Conservation (phyloP, 2,113 vertebrate genomes). For the Laticauda colubrina region DNA sequence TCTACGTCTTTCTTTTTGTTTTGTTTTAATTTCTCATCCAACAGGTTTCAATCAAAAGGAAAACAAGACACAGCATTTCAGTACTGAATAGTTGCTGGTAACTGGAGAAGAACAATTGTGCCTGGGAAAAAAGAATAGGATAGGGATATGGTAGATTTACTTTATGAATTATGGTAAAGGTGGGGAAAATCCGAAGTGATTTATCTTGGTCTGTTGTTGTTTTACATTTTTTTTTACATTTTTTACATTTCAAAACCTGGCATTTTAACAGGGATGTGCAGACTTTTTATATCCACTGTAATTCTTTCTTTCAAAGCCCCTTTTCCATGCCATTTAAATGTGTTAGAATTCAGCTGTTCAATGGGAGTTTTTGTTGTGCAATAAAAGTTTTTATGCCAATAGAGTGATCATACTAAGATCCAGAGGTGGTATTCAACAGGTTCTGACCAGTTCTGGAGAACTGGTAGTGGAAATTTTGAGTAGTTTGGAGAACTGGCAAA, state of each 20-base stretch:
- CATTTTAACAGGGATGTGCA: neutral
- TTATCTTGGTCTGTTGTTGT: neutral
- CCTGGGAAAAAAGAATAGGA: neutral
- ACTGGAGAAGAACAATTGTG: neutral
- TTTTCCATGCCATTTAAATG: neutral
- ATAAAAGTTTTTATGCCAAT: no score
- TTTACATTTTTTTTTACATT: neutral
- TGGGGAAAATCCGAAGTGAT: neutral
- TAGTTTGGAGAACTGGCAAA: no score
- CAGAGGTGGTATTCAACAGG: no score
- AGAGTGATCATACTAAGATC: neutral
- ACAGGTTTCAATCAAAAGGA: neutral
- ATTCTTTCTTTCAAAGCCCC: neutral
- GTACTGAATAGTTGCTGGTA: neutral
- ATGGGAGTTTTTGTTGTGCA: neutral
- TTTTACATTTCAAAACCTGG: neutral
- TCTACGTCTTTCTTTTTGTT: neutral
- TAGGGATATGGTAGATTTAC: neutral
- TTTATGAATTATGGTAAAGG: neutral
- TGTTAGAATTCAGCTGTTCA: neutral
- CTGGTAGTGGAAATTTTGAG: no score
- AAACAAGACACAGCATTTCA: neutral
- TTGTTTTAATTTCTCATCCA: neutral
- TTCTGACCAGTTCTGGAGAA: no score
- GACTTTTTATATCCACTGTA: neutral